Evolutionary conservation across 1,140 invertebrate genomes (phyloP).

Genomic region (Tetraneura akinire): DNA sequence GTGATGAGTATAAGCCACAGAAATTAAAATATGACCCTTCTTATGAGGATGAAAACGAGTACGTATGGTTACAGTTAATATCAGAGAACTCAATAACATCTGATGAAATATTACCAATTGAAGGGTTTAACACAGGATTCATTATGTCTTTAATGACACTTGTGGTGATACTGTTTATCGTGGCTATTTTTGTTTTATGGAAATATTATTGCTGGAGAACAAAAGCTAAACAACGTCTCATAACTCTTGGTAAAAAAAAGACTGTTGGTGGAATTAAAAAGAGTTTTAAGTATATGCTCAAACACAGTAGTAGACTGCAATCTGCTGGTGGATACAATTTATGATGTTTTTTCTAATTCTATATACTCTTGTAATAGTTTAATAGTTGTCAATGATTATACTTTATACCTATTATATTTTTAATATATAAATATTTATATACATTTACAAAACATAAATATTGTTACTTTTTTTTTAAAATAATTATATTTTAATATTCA

Average conservation of each 20-base stretch:
- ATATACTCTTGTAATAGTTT: no score
- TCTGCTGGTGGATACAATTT: slow-evolving; percentile 40
- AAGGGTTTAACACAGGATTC: slow-evolving; percentile 7
- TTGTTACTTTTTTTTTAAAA: no score
- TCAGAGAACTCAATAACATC: background rate
- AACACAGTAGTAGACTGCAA: slow-evolving; percentile 28
- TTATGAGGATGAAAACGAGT: background rate
- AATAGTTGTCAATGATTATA: background rate
- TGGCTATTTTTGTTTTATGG: slow-evolving; percentile 35
- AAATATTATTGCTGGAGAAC: slow-evolving; percentile 44
- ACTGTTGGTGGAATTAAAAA: slow-evolving; percentile 36
- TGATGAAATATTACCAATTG: background rate
- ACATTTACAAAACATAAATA: no score
- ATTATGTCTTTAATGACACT: background rate
- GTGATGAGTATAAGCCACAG: slow-evolving; percentile 38
- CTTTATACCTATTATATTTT: background rate
- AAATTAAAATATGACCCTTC: slow-evolving; percentile 19
- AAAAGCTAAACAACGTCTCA: slow-evolving; percentile 38
- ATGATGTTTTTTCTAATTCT: no score
- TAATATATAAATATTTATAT: background rate
- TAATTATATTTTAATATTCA: no score
- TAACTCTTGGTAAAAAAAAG: slow-evolving; percentile 37
- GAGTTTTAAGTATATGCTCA: slow-evolving; percentile 44
- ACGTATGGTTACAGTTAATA: slow-evolving; percentile 1
- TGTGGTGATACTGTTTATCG: background rate